Base-by-base conservation (phyloP, 1,140 invertebrate species). In the Nasonia vitripennis region DNA sequence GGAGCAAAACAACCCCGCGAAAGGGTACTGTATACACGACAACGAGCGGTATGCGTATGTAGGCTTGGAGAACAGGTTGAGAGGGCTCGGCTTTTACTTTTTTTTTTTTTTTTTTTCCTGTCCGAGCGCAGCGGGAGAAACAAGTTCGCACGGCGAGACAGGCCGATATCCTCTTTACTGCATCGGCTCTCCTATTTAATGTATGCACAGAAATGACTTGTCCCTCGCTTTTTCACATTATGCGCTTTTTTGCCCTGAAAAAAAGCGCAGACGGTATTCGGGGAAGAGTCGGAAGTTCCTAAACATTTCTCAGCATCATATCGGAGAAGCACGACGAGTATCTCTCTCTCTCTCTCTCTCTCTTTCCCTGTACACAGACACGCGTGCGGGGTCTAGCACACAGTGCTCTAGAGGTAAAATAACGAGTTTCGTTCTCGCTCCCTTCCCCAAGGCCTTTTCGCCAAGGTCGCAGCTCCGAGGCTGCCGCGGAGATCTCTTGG, bases 371-470 rank as follows among this genome's bases (percentile, higher is more conserved):
- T 27, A 27, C 48, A 51, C 48, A 51, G 3, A 70, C 23, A 27
- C 23, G 2, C 68, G 2, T 12, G 10, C 68, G 17, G 17, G 7
- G 48, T 51, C 2, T 70, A 70, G 23, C 23, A 71, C 1, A 71
- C 20, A 14, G 27, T 1, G 11, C 23, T 71, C 5, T 71, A 71
- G 23, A 71, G 7, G 31, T 71, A 71, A 31, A 71, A 62, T 71
- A 71, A 62, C 20, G 17, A 62, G 55, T 62, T 62, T 62, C 20
- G 27, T 62, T 62, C 55, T n/a, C 12, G 10, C 68, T 71, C 68
- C 68, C 68, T 71, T 71, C 68, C 11, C 68, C 68, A 71, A 71
- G 68, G 68, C 27, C 68, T 71, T 34, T 71, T 11, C 68, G 14
- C 68, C 68, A 71, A 71, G 68, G 68, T 71, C 62, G 14, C 68